Evolutionary conservation across 2,888 invertebrate genomes (phyloP).

Genomic region (Troglohyphantes excavatus): DNA sequence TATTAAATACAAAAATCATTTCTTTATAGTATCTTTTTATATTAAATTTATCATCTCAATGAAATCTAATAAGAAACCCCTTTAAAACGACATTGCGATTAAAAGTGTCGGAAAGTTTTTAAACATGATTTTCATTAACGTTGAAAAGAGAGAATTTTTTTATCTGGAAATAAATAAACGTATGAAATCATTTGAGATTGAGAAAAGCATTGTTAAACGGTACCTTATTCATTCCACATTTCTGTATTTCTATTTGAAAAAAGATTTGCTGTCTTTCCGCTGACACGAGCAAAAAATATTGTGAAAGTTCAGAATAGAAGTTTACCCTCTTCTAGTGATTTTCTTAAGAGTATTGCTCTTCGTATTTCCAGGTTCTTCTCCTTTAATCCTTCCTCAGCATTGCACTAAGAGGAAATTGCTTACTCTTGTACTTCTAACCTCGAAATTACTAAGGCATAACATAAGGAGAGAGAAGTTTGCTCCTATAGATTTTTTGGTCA

Average conservation of each 20-base stretch:
- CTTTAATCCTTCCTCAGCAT: background rate
- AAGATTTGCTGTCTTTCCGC: background rate
- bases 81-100: too few species aligned
- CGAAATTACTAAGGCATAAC: slow-evolving; percentile 43
- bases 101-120: too few species aligned
- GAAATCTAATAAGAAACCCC: too few species aligned
- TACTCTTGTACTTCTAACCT: slow-evolving; percentile 39
- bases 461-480: slow-evolving; percentile 16
- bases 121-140: too few species aligned
- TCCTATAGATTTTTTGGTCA: slow-evolving; percentile 55
- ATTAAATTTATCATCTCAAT: too few species aligned
- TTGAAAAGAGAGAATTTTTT: too few species aligned
- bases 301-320: slow-evolving; percentile 6
- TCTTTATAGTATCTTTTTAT: too few species aligned
- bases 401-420: slow-evolving; percentile 42
- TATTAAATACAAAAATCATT: too few species aligned
- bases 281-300: background rate
- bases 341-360: slow-evolving; percentile 1
- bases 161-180: too few species aligned
- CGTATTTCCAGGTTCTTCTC: slow-evolving; percentile 5
- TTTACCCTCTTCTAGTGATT: background rate
- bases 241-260: background rate
- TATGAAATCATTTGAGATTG: background rate
- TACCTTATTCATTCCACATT: background rate
- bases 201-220: background rate